Base-by-base conservation (phyloP, 2,888 invertebrate genomes). In the Catocala fraxini region DNA sequence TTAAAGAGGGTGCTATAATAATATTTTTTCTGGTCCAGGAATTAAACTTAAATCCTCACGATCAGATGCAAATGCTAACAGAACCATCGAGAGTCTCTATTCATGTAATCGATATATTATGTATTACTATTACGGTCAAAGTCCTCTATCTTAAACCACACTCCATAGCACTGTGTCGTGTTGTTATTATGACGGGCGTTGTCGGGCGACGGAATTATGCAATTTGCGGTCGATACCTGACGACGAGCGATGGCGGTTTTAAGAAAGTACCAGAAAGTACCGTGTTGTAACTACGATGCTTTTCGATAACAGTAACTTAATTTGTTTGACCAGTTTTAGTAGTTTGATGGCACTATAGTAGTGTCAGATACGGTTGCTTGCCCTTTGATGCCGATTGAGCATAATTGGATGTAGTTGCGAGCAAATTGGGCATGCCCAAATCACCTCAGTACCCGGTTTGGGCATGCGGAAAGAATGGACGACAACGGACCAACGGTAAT, bases 151-250 rank as follows among this genome's bases (percentile, higher is more conserved):
- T 84, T 80, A 73, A 0, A 72, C 86, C 86, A 68, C 58, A 43
- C 59, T n/a, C 42, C 63, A 67, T 80, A 81, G 85, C 83, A 88
- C 86, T 87, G 84, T 86, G 88, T 88, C 88, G 86, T 88, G 88
- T 89, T 85, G 85, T 87, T 90, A 89, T 89, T 87, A 88, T 86
- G 87, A 87, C 80, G 84, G 81, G 75, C 82, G 80, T 77, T 81
- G 86, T 83, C 76, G 84, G 80, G 78, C 82, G 81, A 76, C 84
- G 83, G 83, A 86, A 91, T 92, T 91, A 92, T 90, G 89, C 88
- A 91, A 91, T 91, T 90, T 89, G 89, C 84, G 89, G 89, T 84
- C 80, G 70, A 80, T 81, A 81, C 76, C 67, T 71, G 63, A 68
- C 55, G 59, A 53, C 64, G 45, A 47, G 65, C 63, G 77, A 74